Percentiles rank a stretch among this genome's conserved stretches.
Evolutionary conservation across 2,113 vertebrate genomes (phyloP).

Genomic region (Labrus mixtus): DNA sequence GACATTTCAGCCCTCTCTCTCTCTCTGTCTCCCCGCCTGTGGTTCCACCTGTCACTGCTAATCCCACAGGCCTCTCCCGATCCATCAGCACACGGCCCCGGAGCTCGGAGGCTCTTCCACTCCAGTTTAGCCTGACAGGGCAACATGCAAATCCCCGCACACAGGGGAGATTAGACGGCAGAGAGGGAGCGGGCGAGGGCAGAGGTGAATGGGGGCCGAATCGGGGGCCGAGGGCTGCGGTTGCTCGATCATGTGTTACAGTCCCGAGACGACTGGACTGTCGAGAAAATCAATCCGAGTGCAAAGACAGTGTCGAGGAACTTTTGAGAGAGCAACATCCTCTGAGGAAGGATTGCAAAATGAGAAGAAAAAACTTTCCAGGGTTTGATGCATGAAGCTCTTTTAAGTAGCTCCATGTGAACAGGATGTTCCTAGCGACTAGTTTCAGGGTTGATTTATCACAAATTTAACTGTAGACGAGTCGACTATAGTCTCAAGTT

Average conservation of each 20-base stretch:
- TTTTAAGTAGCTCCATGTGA: too few species aligned
- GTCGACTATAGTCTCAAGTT: too few species aligned
- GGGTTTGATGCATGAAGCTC: neutral
- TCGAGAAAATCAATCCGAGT: neutral
- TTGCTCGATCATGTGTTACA: neutral
- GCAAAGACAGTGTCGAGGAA: neutral
- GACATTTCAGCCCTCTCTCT: constrained; percentile 58
- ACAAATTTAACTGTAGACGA: too few species aligned
- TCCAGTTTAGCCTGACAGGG: constrained; percentile 63
- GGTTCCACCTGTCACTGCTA: constrained; percentile 66
- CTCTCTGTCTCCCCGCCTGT: constrained; percentile 56
- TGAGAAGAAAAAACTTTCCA: neutral
- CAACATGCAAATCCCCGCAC: constrained; percentile 55
- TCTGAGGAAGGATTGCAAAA: neutral
- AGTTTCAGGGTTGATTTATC: too few species aligned
- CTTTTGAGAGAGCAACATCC: neutral
- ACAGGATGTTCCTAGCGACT: neutral
- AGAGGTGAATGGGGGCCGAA: constrained; percentile 43
- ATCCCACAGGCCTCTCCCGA: constrained; percentile 58
- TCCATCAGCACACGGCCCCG: constrained; percentile 54
- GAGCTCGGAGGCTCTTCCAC: constrained; percentile 40
- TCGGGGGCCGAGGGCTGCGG: constrained; percentile 6
- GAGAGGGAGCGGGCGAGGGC: constrained; percentile 40
- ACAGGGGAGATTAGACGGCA: constrained; percentile 41
- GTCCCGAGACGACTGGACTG: neutral